Evolutionary conservation across 2,888 invertebrate genomes (phyloP), one percentile per base, ranked within the genome.

Genomic region (Reticulitermes lucifugus): DNA sequence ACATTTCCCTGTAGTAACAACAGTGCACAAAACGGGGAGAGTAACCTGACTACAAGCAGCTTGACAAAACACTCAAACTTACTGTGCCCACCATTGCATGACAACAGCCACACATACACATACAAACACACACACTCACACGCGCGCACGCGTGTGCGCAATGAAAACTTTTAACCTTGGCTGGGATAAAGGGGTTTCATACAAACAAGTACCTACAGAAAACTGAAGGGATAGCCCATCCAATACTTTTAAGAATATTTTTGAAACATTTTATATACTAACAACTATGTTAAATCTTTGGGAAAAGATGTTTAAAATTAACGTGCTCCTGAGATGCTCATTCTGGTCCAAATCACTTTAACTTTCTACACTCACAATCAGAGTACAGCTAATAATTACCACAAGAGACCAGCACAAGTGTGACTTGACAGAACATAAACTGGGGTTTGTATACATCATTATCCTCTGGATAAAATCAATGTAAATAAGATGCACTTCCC

Each of bases 141-240:
- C 35, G 35, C 0, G 4, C 4, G 35, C 35, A 4, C 35, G 4
- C 4, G 35, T 4, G 35, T 4, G 35, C 35, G 51, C 79, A 79
- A 79, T 51, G 46, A 79, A 79, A 80, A 80, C 55, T 80, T 59
- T 60, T 60, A 80, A 80, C 80, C 80, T 80, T 80, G 60, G 59
- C 80, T 79, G 51, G 51, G 43, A 46, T 35, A 79, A 21, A 46
- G 22, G 25, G 41, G 73, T 41, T 73, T 73, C 41, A 73, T 22
- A 73, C 73, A 73, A 73, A 73, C 41, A 41, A 6, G 18, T 41
- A 73, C 29, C 73, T 73, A 29, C 29, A 29, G 14, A 41, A 41
- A 73, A 73, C 10, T 71, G 35, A 29, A 21, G 41, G 35, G 73
- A 21, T 35, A 41, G 21, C 73, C 41, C 29, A 41, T 41, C 41